These are phyloP conservation scores for Otis tarda DNA, from an alignment of 2,113 vertebrate genomes.

Conservation along the genomic window DNA sequence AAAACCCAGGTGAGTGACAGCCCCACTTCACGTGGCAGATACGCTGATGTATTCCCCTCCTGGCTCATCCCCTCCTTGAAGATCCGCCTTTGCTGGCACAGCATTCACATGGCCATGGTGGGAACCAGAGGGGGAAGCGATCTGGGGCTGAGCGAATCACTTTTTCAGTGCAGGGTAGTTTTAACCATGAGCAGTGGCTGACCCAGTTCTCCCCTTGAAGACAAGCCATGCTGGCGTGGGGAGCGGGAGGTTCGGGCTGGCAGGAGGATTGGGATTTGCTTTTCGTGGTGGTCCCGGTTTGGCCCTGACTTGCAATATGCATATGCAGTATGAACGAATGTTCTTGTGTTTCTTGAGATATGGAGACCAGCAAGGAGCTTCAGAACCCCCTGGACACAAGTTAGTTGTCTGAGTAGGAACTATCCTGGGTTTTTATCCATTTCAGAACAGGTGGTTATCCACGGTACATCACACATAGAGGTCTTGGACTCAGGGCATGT, in stretches of 20 bases:
- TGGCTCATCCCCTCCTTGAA: background rate
- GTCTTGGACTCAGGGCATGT: accelerated
- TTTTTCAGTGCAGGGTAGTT: background rate
- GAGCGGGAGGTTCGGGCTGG: background rate
- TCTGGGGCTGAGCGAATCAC: background rate
- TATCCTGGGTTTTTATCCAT: background rate
- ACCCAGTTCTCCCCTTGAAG: background rate
- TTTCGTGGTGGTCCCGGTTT: background rate
- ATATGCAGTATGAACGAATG: background rate
- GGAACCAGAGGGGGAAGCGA: background rate
- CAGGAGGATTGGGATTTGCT: background rate
- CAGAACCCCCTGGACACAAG: background rate
- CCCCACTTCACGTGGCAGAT: background rate
- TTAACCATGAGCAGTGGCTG: background rate
- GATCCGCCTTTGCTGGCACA: background rate
- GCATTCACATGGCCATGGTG: accelerated
- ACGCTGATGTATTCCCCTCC: background rate
- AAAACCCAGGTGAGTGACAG: background rate
- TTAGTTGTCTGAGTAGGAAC: background rate
- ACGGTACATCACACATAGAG: background rate
- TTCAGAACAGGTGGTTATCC: background rate
- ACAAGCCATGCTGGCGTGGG: accelerated
- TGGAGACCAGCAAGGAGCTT: background rate
- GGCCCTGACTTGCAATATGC: background rate
- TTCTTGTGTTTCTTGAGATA: background rate